A percentile compares a stretch with the other conserved stretches of the same genome.
phyloP scores from a whole-genome alignment of 2,113 vertebrate genomes.

The Muscicapa adusta region DNA sequence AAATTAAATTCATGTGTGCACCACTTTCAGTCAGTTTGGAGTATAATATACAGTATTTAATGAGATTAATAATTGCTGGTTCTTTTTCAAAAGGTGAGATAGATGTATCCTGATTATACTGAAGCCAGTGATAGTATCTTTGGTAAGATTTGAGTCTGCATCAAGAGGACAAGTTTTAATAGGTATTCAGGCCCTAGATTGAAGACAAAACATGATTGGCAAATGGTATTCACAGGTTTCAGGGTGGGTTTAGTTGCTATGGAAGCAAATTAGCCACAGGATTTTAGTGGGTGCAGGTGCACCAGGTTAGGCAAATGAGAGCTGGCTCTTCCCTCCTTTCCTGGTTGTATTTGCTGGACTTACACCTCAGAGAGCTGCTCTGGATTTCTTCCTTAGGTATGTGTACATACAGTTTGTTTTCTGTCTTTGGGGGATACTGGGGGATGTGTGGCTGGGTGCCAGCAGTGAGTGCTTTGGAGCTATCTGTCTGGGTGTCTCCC shows the following conservation, averaged over 20 bases:
- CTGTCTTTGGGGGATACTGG: not conserved
- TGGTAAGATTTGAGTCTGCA: not conserved
- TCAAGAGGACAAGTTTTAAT: not conserved
- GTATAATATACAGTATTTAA: not conserved
- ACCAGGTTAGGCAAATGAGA: accelerated
- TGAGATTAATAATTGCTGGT: not conserved
- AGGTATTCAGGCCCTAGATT: not conserved
- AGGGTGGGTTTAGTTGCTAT: not conserved
- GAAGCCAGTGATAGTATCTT: not conserved
- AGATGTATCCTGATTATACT: not conserved
- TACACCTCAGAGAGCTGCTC: not conserved
- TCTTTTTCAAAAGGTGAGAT: not conserved
- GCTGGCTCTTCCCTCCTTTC: not conserved
- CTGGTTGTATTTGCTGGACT: not conserved
- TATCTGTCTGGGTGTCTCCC: not conserved
- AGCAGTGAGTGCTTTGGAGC: accelerated
- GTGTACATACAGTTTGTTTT: accelerated
- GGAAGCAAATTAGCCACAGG: not conserved
- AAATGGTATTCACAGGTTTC: not conserved
- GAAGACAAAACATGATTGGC: not conserved
- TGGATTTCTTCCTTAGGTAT: not conserved
- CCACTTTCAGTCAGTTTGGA: not conserved
- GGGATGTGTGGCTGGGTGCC: not conserved
- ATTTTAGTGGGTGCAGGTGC: not conserved
- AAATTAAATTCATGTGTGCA: not conserved